Percentiles rank a stretch among this genome's conserved stretches.
Evolutionary conservation across 2,888 invertebrate species (phyloP).

Genomic region (Mesoligia furuncula): DNA sequence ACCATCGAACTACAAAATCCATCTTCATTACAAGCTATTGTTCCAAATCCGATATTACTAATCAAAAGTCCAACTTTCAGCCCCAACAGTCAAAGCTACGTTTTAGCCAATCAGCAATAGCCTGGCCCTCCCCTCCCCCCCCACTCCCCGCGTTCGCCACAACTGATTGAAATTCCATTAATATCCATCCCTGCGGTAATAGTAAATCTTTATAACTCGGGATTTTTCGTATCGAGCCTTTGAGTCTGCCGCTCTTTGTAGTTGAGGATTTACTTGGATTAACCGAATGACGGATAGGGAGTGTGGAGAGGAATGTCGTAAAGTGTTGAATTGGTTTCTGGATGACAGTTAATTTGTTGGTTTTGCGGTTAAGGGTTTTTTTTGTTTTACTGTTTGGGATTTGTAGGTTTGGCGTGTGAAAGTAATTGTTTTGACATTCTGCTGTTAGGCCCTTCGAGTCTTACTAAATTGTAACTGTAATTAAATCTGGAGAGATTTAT

Average conservation of each 20-base stretch:
- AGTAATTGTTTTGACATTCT: background rate
- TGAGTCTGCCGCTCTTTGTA: slow-evolving; percentile 78
- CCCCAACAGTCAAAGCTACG: slow-evolving; percentile 62
- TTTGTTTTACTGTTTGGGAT: slow-evolving; percentile 18
- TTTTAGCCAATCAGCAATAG: slow-evolving; percentile 72
- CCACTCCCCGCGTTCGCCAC: slow-evolving; percentile 58
- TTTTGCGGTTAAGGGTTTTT: slow-evolving; percentile 1
- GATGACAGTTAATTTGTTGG: slow-evolving; percentile 32
- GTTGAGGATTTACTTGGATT: slow-evolving; percentile 78
- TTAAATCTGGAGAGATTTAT: background rate
- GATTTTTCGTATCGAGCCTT: slow-evolving; percentile 82
- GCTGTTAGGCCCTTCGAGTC: background rate
- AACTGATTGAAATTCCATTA: slow-evolving; percentile 90
- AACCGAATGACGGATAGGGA: slow-evolving; percentile 73
- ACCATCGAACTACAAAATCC: slow-evolving; percentile 21
- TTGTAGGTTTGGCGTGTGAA: background rate
- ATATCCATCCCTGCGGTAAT: slow-evolving; percentile 82
- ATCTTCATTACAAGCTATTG: slow-evolving; percentile 59
- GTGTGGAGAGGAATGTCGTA: slow-evolving; percentile 41
- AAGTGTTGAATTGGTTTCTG: slow-evolving; percentile 43
- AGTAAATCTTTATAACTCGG: slow-evolving; percentile 84
- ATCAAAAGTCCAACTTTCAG: slow-evolving; percentile 63
- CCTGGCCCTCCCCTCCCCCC: slow-evolving; percentile 45
- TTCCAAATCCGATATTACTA: slow-evolving; percentile 66
- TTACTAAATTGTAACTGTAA: too few relatives aligned